Percentiles rank a stretch among this genome's conserved stretches.
Evolutionary conservation across 2,113 vertebrate species (phyloP).

Genomic region (Crocuta crocuta): DNA sequence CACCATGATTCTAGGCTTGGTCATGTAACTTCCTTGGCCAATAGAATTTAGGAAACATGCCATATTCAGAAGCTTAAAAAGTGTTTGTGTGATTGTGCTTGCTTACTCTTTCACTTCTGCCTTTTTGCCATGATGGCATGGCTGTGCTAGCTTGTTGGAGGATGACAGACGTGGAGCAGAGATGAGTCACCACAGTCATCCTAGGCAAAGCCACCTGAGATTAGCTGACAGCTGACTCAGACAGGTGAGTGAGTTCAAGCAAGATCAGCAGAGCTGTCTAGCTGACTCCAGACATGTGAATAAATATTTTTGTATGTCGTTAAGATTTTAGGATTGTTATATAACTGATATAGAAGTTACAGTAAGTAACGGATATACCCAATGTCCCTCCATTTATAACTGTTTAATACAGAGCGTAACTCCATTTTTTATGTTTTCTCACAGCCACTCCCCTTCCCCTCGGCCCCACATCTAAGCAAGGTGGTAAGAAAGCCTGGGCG

Average conservation of each 20-base stretch:
- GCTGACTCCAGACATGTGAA: not conserved
- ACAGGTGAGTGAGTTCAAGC: not conserved
- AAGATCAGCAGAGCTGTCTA: not conserved
- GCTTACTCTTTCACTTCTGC: not conserved
- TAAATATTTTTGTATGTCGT: not conserved
- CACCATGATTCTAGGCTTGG: not conserved
- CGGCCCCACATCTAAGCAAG: not conserved
- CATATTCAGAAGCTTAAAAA: not conserved
- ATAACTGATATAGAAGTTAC: not conserved
- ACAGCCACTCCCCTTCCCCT: not conserved
- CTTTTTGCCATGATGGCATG: not conserved
- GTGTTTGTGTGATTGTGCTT: not conserved
- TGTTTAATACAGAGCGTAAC: not conserved
- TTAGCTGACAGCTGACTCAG: not conserved
- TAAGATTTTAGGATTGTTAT: not conserved
- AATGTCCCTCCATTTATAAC: not conserved
- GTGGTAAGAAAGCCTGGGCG: not conserved
- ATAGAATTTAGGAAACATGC: not conserved
- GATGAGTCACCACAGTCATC: not conserved
- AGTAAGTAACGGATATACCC: not conserved
- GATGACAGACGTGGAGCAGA: not conserved
- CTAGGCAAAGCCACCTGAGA: not conserved
- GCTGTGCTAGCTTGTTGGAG: not conserved
- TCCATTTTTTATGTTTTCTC: conserved; percentile 21
- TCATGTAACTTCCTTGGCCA: not conserved